Base-by-base conservation (phyloP, 2,113 vertebrate genomes). In the Notechis scutatus region DNA sequence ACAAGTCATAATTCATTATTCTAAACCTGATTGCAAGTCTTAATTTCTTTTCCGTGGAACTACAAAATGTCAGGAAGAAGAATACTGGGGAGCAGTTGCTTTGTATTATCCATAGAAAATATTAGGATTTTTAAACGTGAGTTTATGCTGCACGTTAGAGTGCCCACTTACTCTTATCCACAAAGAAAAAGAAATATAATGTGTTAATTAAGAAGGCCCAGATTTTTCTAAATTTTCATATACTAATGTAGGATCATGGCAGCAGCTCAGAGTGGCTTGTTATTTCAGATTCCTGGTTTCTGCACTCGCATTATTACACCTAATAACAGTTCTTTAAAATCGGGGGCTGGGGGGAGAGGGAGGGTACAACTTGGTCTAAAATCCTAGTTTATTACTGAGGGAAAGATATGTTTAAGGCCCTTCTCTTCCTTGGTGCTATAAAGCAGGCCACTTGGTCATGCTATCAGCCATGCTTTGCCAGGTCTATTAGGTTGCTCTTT, bases 311-410 rank as follows among this genome's bases (percentile, higher is more conserved):
- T n/a, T 6, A 74, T 74, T 15, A 74, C 6, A 2, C n/a, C 5
- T 74, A 74, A 74, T 15, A 14, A 50, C 29, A 64, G 61, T 64
- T 64, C 61, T 69, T 69, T 74, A 74, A 74, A 74, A 69, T n/a
- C 0, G 11, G 55, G 56, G 23, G 57, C 42, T 7, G 0, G 11
- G 61, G 11, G 9, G 24, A 29, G 1, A 2, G 47, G 47, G 7
- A 9, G 47, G 8, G 47, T 50, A 50, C 47, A 0, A 74, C 29
- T 34, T 74, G 64, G 12, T 34, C n/a, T 74, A 74, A 74, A 74
- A 74, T 74, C n/a, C 5, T 74, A 34, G 14, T 5, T 74, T 74
- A 74, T n/a, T 74, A 34, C 0, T 5, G n/a, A 34, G n/a, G 64
- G 5, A 74, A 74, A 74, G 0, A 74, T 74, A 18, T 34, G 26